Conservation (phyloP, 1,140 invertebrate species). For the Daktulosphaira vitifoliae region DNA sequence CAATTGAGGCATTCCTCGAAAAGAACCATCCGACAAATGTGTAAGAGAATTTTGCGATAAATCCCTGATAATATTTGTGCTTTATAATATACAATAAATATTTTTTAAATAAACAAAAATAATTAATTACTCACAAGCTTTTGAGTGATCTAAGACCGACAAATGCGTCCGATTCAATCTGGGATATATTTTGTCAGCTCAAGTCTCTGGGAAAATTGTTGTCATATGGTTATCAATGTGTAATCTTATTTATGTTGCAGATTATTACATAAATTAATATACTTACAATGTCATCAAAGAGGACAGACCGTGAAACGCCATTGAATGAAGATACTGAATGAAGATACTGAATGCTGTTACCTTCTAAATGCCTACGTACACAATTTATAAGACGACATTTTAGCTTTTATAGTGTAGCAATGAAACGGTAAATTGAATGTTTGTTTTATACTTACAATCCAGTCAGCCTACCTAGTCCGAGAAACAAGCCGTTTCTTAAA, state of each 20-base stretch:
- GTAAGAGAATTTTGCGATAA: conserved; percentile 44
- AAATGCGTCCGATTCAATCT: conserved; percentile 40
- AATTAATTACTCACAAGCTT: conserved; percentile 12
- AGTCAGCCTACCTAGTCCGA: conserved; percentile 41
- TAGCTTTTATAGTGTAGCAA: no score
- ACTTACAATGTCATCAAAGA: conserved; percentile 41
- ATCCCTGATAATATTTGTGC: conserved; percentile 43
- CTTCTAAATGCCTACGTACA: conserved; percentile 42
- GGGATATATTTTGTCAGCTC: conserved; percentile 38
- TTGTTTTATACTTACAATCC: conserved; percentile 41
- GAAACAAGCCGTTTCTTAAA: conserved; percentile 41
- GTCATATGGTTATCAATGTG: no score
- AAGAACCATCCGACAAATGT: conserved; percentile 42
- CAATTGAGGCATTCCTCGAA: conserved; percentile 43
- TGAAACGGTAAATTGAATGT: no score
- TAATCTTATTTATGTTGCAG: no score
- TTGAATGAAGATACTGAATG: conserved; percentile 38
- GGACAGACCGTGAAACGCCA: conserved; percentile 42
- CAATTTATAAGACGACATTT: no score
- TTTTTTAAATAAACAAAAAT: no score
- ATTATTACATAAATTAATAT: no score
- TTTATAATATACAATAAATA: no score
- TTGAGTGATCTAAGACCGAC: conserved; percentile 37
- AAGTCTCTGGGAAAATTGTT: conserved; percentile 37
- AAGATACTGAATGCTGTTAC: conserved; percentile 40